Base-by-base conservation (phyloP, 2,113 vertebrate species). In the Sardina pilchardus region DNA sequence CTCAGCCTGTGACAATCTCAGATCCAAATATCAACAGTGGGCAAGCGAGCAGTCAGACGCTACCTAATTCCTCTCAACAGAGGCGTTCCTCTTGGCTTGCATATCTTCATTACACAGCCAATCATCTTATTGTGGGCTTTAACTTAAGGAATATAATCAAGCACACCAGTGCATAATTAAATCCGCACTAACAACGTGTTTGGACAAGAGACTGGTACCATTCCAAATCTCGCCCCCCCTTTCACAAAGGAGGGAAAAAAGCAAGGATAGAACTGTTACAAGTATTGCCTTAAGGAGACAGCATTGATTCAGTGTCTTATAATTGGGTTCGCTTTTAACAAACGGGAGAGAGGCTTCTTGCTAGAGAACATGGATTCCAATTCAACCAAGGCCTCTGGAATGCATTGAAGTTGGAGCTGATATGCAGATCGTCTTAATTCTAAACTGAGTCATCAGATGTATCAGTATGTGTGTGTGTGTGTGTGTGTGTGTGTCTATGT, bases 71-170 rank as follows among this genome's bases (percentile, higher is more conserved):
- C 39, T 53, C 84, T 34, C 26, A 12, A 36, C 45, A 42, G 24
- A 34, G 16, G 81, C 19, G 8, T 71, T 42, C 59, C 48, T 39
- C 81, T 59, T 17, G 39, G 39, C 83, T 39, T 47, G 44, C 43
- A 85, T 47, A 42, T 80, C 81, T 71, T 67, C 84, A 81, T 75
- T 85, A 88, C 48, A 47, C n/a, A 43, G 48, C 24, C 50, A 81
- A 43, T 39, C 19, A 67, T 71, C 82, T 80, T 43, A 80, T 75
- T 83, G 78, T 75, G 30, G 80, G 42, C 81, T 83, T 82, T 26
- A 75, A 59, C 43, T 48, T 43, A 71, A 45, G 14, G 81, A 84
- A 85, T 82, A 81, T 39, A 80, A 82, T 24, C 82, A 83, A 71
- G n/a, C n/a, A 82, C 14, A 84, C 48, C 48, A 48, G 78, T 14